Conservation (phyloP, 2,888 invertebrate genomes). For the Lepeophtheirus nordmannii region DNA sequence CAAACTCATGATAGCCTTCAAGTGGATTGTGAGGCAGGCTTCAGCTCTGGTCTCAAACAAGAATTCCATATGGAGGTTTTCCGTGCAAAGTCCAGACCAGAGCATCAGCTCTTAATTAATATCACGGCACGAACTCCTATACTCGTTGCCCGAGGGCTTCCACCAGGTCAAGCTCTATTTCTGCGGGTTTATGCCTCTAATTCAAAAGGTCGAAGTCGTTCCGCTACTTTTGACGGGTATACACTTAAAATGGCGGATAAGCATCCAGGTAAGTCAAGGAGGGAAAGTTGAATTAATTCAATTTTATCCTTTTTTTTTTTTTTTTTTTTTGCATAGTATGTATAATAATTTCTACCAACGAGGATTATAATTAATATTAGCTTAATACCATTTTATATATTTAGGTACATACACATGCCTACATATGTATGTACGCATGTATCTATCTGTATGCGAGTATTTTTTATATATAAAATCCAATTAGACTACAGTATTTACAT, state of each 20-base stretch:
- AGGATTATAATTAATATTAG: no score
- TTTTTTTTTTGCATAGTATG: no score
- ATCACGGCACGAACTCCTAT: conserved; percentile 30
- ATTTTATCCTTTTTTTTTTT: no score
- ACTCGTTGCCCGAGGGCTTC: conserved; percentile 44
- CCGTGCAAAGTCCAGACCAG: conserved; percentile 46
- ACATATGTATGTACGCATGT: no score
- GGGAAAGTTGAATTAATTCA: not conserved
- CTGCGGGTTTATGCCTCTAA: conserved; percentile 70
- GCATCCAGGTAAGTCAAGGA: conserved; percentile 52
- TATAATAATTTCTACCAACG: no score
- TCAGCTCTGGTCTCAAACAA: conserved; percentile 73
- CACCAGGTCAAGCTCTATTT: conserved; percentile 42
- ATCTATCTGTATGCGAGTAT: no score
- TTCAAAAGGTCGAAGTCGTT: conserved; percentile 69
- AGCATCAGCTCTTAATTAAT: conserved; percentile 47
- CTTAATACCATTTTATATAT: no score
- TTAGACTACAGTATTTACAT: no score
- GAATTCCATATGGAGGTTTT: conserved; percentile 65
- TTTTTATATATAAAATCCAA: no score
- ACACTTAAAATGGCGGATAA: conserved; percentile 71
- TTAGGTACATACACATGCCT: no score
- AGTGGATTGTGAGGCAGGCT: conserved; percentile 71
- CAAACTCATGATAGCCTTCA: conserved; percentile 66
- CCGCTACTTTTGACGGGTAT: conserved; percentile 63